Conservation (phyloP, 2,113 vertebrate species). For the Acrocephalus kingi region DNA sequence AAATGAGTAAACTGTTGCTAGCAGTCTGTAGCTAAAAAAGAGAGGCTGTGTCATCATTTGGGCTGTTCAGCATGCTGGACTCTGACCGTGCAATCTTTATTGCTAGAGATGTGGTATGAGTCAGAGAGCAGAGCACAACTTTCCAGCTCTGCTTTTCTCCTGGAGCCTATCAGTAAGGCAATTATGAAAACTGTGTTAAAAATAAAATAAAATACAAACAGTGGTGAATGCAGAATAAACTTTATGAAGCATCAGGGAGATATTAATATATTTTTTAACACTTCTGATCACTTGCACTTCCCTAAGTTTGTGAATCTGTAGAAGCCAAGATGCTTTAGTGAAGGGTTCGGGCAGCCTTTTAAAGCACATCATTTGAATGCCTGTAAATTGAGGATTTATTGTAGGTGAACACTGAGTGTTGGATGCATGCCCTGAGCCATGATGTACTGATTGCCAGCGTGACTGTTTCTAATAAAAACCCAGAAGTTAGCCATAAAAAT, state of each 20-base stretch:
- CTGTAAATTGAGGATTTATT: background rate
- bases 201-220: background rate
- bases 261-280: background rate
- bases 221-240: background rate
- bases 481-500: constrained; percentile 9
- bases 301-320: background rate
- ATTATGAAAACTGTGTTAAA: background rate
- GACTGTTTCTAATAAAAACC: background rate
- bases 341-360: background rate
- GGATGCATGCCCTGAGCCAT: background rate
- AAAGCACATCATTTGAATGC: background rate
- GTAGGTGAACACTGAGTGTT: background rate
- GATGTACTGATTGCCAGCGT: background rate
- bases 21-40: background rate
- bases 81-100: background rate
- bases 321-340: background rate
- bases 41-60: background rate
- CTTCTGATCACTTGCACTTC: background rate
- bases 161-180: background rate
- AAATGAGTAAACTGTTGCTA: background rate
- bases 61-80: background rate
- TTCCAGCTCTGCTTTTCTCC: background rate
- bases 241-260: background rate
- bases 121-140: background rate
- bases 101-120: background rate